Evolutionary conservation across 2,888 invertebrate genomes (phyloP).

Genomic region (Himalopsyche kuldschensis): DNA sequence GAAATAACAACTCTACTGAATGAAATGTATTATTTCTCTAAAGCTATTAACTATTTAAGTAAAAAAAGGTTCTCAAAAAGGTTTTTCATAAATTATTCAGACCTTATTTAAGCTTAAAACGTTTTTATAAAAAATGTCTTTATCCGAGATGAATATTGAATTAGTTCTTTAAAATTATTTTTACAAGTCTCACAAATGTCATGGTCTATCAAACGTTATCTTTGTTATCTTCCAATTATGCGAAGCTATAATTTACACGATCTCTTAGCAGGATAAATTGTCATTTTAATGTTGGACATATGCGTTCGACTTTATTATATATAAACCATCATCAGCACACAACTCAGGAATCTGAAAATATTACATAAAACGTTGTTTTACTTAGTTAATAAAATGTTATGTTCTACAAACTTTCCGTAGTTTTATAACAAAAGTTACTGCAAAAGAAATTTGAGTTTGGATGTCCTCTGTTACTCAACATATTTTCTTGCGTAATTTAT

Average conservation of each 20-base stretch:
- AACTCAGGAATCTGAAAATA: too few relatives aligned
- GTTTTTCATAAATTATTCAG: background rate
- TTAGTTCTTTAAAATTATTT: background rate
- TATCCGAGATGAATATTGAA: background rate
- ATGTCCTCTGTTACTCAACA: too few relatives aligned
- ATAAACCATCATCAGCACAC: too few relatives aligned
- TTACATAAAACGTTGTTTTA: too few relatives aligned
- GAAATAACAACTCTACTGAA: too few relatives aligned
- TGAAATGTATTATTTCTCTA: too few relatives aligned
- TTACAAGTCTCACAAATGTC: background rate
- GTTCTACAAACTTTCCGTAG: too few relatives aligned
- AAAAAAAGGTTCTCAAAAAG: background rate
- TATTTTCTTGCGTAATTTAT: too few relatives aligned
- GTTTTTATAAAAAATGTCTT: background rate
- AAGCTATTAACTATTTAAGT: background rate
- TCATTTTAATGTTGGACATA: background rate
- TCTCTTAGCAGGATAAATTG: background rate
- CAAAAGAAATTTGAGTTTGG: too few relatives aligned
- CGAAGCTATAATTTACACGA: background rate
- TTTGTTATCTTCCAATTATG: background rate
- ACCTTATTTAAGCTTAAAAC: background rate
- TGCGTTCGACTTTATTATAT: too few relatives aligned
- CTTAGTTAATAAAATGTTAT: too few relatives aligned
- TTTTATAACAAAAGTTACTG: too few relatives aligned
- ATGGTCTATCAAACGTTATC: background rate